These are phyloP conservation scores for Siphamia tubifer DNA, from an alignment of 2,113 vertebrate genomes.

Conservation along the genomic window DNA sequence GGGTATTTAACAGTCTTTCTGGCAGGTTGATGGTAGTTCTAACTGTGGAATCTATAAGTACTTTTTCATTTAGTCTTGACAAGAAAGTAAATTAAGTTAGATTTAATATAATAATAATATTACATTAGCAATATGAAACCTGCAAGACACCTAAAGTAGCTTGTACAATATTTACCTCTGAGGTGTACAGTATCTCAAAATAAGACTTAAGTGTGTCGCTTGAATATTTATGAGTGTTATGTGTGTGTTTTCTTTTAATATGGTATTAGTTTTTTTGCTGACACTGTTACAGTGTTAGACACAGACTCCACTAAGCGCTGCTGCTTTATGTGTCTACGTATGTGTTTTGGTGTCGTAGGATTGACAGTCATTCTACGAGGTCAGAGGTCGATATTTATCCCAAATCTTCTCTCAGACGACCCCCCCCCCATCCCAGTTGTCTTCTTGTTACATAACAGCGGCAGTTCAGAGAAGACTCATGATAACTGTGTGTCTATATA, in stretches of 20 bases:
- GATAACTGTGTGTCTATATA: not conserved
- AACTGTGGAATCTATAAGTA: no score
- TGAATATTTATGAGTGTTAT: no score
- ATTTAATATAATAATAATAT: no score
- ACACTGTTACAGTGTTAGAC: not conserved
- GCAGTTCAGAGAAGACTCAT: not conserved
- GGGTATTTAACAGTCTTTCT: no score
- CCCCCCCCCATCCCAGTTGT: not conserved
- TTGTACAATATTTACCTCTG: no score
- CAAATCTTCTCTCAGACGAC: conserved; percentile 1
- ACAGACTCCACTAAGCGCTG: not conserved
- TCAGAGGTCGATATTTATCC: conserved; percentile 27
- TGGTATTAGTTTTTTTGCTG: not conserved
- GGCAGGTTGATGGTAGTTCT: no score
- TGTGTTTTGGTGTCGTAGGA: not conserved
- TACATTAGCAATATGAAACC: no score
- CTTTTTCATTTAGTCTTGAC: no score
- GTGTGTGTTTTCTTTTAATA: not conserved
- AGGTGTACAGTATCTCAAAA: no score
- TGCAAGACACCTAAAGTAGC: no score
- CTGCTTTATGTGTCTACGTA: not conserved
- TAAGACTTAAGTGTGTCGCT: no score
- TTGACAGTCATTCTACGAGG: conserved; percentile 2
- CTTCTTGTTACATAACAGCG: conserved; percentile 5
- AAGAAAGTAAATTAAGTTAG: no score